Percentiles rank a stretch among this genome's conserved stretches.
phyloP scores from a whole-genome alignment of 2,888 invertebrate species.

The Nasonia oneida region DNA sequence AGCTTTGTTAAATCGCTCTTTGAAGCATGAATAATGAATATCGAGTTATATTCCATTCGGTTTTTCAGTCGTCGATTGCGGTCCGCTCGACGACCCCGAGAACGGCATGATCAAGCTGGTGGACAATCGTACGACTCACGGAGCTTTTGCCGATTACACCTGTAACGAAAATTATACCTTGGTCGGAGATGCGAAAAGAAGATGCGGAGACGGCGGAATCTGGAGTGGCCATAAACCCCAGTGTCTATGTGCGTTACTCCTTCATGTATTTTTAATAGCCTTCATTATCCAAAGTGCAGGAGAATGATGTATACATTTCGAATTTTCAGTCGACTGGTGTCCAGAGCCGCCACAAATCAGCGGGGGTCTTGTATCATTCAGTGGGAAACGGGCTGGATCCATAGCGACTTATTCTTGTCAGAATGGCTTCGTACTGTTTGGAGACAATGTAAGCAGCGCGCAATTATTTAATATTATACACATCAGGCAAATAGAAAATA shows the following conservation, averaged over 20 bases:
- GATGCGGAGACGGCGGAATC: slow-evolving; percentile 86
- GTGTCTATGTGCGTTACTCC: slow-evolving; percentile 84
- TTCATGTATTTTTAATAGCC: neutral
- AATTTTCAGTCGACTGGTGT: slow-evolving; percentile 87
- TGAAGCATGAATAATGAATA: neutral
- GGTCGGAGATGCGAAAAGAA: slow-evolving; percentile 86
- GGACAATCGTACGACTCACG: slow-evolving; percentile 88
- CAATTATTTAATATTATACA: neutral
- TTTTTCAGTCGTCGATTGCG: slow-evolving; percentile 89
- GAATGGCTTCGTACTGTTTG: slow-evolving; percentile 91
- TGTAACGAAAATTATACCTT: slow-evolving; percentile 93
- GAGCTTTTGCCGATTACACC: slow-evolving; percentile 87
- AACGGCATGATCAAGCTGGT: slow-evolving; percentile 86
- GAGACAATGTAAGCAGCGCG: slow-evolving; percentile 85
- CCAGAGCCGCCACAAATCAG: slow-evolving; percentile 89
- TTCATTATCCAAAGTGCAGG: neutral
- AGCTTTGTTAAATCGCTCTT: neutral
- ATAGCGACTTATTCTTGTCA: slow-evolving; percentile 90
- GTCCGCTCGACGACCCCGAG: slow-evolving; percentile 84
- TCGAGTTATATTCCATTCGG: neutral
- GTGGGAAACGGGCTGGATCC: slow-evolving; percentile 89
- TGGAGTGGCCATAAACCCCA: slow-evolving; percentile 91
- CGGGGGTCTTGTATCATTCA: slow-evolving; percentile 87
- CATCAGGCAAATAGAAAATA: neutral
- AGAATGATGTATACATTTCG: neutral